These are phyloP conservation scores for Bovichtus diacanthus DNA, from an alignment of 2,797 vertebrate genomes.

Conservation along the genomic window DNA sequence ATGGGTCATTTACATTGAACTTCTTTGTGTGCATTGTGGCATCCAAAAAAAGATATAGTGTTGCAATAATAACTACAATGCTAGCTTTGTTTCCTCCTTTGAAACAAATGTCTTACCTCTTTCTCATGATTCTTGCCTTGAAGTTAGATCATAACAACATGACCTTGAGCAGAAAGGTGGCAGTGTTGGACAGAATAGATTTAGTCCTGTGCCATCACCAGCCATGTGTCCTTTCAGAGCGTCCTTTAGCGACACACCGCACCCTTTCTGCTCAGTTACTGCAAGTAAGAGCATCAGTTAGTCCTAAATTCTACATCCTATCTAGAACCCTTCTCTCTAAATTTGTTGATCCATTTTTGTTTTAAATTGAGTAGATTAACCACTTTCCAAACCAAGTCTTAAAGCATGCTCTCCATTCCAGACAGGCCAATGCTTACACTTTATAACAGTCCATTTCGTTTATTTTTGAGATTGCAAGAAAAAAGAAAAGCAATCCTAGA, in stretches of 20 bases:
- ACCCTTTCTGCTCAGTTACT: background rate
- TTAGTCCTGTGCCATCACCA: background rate
- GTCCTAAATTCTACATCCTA: background rate
- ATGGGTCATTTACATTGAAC: conserved; percentile 8
- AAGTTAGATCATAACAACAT: background rate
- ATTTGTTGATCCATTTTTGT: background rate
- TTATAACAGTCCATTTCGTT: background rate
- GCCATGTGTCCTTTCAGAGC: background rate
- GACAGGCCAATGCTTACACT: background rate
- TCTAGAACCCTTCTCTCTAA: background rate
- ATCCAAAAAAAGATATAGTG: background rate
- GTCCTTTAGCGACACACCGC: background rate
- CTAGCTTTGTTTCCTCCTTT: background rate
- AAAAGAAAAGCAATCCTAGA: conserved; percentile 19
- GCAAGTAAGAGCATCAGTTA: background rate
- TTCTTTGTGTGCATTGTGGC: background rate
- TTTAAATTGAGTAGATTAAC: background rate
- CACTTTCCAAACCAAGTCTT: background rate
- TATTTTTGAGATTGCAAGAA: background rate
- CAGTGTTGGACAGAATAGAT: conserved; percentile 1
- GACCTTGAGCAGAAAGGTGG: conserved; percentile 8
- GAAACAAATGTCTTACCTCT: background rate
- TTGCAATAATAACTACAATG: background rate
- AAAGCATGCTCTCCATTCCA: background rate
- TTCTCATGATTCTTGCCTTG: background rate